Base-by-base conservation (phyloP, 2,888 invertebrate genomes). In the Eristalis tenax region DNA sequence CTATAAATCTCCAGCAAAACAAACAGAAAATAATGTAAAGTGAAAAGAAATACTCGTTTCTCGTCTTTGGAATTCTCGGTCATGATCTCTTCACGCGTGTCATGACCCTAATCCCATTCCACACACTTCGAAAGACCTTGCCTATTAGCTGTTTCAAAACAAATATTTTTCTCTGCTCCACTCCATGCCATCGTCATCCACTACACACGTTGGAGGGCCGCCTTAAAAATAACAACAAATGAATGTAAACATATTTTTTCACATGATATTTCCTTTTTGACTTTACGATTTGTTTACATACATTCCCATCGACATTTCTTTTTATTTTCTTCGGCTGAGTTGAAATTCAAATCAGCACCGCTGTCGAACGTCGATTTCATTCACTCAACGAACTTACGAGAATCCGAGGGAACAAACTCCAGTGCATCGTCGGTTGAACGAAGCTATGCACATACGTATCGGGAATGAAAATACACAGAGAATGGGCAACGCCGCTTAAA, bases 401-500 rank as follows among this genome's bases (percentile, higher is more conserved):
- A 18, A 50, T 50, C 50, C 18, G n/a, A 11, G 2, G 4, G n/a
- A 35, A 40, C 38, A 65, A 59, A 43, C n/a, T 8, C n/a, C 40
- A 35, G 18, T 35, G 35, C 10, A 18, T 38, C 64, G 64, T 57
- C 18, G 18, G 50, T 18, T 50, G 18, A 50, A 50, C 50, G 50
- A 50, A 18, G 50, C n/a, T n/a, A n/a, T n/a, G n/a, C n/a, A n/a
- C n/a, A 50, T 18, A 18, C 18, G 65, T 78, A 61, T 64, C 70
- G 80, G 35, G 76, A 50, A 76, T 81, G 65, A 50, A 69, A 68
- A 73, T 40, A 82, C 40, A 40, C 64, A 64, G 74, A 77, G 73
- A 86, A 74, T 64, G 75, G 86, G 86, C 83, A 86, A 86, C 86
- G 86, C 74, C 86, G 85, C 78, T 70, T 83, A 77, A 82, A 85